These are phyloP conservation scores for Dufourea novaeangliae DNA, from an alignment of 1,140 invertebrate species.

Conservation along the genomic window DNA sequence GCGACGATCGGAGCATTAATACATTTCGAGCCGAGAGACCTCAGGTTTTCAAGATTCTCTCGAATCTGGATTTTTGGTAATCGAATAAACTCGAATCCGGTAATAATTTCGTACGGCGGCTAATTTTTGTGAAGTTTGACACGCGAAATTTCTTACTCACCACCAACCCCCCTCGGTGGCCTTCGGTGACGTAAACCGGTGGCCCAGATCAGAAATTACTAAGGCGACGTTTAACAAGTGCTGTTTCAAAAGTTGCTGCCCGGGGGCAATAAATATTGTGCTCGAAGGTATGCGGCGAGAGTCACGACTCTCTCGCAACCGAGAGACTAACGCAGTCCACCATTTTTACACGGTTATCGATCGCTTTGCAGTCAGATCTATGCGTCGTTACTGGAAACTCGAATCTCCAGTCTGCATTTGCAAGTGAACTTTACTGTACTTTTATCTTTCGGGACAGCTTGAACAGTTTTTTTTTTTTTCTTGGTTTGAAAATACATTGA, in stretches of 20 bases:
- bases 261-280: background rate
- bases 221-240: constrained; percentile 21
- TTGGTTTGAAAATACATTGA: background rate
- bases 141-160: background rate
- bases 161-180: background rate
- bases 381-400: background rate
- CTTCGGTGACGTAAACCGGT: constrained; percentile 9
- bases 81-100: background rate
- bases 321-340: background rate
- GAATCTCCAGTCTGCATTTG: background rate
- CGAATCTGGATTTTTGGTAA: too few species aligned
- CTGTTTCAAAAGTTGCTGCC: constrained; percentile 6
- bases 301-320: background rate
- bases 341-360: background rate
- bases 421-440: background rate
- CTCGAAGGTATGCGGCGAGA: background rate
- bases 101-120: background rate
- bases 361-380: background rate
- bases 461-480: background rate
- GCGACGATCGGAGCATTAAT: too few species aligned
- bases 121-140: background rate
- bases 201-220: constrained; percentile 36
- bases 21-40: too few species aligned
- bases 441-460: background rate
- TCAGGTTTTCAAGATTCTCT: too few species aligned